Evolutionary conservation across 1,140 invertebrate species (phyloP).

Genomic region (Aradophagus sp.): DNA sequence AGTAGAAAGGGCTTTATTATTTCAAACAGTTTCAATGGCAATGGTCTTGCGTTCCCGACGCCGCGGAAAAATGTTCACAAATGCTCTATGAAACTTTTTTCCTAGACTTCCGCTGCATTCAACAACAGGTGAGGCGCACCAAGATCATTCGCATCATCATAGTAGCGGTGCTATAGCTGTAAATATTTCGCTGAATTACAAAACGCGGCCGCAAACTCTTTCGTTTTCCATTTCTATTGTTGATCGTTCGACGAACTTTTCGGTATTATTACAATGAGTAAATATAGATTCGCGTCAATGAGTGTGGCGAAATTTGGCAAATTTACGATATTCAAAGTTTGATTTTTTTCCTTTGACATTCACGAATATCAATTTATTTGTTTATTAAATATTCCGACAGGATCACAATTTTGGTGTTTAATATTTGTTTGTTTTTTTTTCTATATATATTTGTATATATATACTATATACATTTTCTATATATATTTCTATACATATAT

Average conservation of each 20-base stretch:
- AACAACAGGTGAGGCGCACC: conserved; percentile 42
- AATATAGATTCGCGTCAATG: too few species aligned
- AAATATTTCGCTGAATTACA: conserved; percentile 40
- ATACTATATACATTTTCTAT: too few species aligned
- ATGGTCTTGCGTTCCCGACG: conserved; percentile 10
- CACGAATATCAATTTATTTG: neutral
- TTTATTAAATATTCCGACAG: conserved; percentile 6
- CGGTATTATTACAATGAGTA: too few species aligned
- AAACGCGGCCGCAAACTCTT: conserved; percentile 8
- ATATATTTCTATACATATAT: too few species aligned
- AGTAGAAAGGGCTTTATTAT: neutral
- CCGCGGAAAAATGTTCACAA: conserved; percentile 28
- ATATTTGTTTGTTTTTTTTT: conserved; percentile 6
- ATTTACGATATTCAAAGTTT: too few species aligned
- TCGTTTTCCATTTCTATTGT: conserved; percentile 6
- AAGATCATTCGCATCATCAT: conserved; percentile 42
- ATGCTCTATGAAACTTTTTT: conserved; percentile 44
- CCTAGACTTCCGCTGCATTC: conserved; percentile 39
- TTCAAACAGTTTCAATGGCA: neutral
- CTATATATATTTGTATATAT: too few species aligned
- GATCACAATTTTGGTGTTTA: too few species aligned
- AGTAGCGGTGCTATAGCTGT: conserved; percentile 45
- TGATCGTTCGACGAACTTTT: neutral
- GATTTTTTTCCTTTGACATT: too few species aligned
- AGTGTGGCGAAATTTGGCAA: too few species aligned